Percentiles rank a stretch among this genome's conserved stretches.
These are phyloP conservation scores for Ptilonorhynchus violaceus DNA, from an alignment of 2,113 vertebrate species.

Conservation along the genomic window DNA sequence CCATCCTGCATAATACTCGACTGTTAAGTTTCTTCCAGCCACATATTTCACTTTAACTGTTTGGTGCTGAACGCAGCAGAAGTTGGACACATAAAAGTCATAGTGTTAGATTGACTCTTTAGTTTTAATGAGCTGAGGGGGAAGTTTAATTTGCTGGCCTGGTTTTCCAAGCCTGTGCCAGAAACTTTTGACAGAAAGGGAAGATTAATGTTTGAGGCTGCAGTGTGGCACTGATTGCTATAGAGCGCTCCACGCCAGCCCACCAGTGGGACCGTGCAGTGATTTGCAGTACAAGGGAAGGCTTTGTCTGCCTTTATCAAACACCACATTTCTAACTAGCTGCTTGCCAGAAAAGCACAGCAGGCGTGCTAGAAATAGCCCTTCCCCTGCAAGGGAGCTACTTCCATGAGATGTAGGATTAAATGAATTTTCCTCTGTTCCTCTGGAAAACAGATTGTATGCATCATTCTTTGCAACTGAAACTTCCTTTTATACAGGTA, in stretches of 20 bases:
- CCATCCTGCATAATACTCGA: background rate
- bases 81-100: background rate
- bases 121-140: conserved; percentile 33
- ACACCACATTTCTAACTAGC: conserved; percentile 57
- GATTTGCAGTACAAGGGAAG: conserved; percentile 81
- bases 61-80: background rate
- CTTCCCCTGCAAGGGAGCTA: conserved; percentile 64
- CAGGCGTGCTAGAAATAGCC: conserved; percentile 77
- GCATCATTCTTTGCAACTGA: background rate
- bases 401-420: conserved; percentile 4
- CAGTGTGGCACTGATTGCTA: conserved; percentile 64
- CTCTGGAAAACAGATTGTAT: conserved; percentile 48
- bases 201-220: conserved; percentile 65
- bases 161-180: conserved; percentile 54
- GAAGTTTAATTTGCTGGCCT: conserved; percentile 49
- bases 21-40: conserved; percentile 40
- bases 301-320: conserved; percentile 83
- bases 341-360: conserved; percentile 70
- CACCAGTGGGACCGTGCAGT: conserved; percentile 63
- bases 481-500: background rate
- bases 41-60: conserved; percentile 46
- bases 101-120: conserved; percentile 33
- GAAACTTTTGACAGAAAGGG: conserved; percentile 47
- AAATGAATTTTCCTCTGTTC: background rate
- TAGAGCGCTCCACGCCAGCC: conserved; percentile 64